These are phyloP conservation scores for Chlorodrepanis virens DNA, from an alignment of 2,113 vertebrate genomes.

Conservation along the genomic window DNA sequence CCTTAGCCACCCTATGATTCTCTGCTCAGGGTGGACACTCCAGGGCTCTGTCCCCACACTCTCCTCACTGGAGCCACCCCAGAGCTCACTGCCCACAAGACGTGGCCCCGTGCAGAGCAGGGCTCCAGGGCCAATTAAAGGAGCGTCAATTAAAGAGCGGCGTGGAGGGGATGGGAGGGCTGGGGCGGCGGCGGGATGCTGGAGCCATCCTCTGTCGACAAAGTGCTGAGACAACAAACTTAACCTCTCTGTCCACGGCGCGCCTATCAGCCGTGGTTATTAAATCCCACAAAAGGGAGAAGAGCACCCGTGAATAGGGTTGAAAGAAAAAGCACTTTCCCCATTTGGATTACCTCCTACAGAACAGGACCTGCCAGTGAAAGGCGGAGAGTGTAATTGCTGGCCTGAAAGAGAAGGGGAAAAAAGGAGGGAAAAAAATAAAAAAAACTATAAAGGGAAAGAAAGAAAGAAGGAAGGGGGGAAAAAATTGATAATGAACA, in stretches of 20 bases:
- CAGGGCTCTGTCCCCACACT: neutral
- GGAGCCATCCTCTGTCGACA: slow-evolving; percentile 61
- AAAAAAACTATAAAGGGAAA: slow-evolving; percentile 72
- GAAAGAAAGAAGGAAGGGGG: slow-evolving; percentile 58
- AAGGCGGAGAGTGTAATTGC: slow-evolving; percentile 79
- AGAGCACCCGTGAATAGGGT: slow-evolving; percentile 77
- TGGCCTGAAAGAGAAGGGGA: slow-evolving; percentile 71
- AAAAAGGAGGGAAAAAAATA: neutral
- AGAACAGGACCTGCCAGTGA: slow-evolving; percentile 76
- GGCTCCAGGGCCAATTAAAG: neutral
- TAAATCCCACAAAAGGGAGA: slow-evolving; percentile 83
- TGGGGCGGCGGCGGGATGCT: slow-evolving; percentile 45
- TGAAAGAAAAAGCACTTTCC: slow-evolving; percentile 80
- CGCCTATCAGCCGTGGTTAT: slow-evolving; percentile 77
- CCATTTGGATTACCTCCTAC: slow-evolving; percentile 81
- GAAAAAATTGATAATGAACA: slow-evolving; percentile 78
- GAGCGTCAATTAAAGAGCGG: accelerated
- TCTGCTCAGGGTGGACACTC: accelerated
- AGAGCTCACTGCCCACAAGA: neutral
- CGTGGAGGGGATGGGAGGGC: accelerated
- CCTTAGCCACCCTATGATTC: accelerated
- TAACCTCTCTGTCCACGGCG: slow-evolving; percentile 77
- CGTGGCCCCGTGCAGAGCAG: neutral
- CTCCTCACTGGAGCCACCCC: neutral
- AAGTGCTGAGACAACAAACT: slow-evolving; percentile 87